phyloP scores from a whole-genome alignment of 2,888 invertebrate species.

The Crematogaster levior region DNA sequence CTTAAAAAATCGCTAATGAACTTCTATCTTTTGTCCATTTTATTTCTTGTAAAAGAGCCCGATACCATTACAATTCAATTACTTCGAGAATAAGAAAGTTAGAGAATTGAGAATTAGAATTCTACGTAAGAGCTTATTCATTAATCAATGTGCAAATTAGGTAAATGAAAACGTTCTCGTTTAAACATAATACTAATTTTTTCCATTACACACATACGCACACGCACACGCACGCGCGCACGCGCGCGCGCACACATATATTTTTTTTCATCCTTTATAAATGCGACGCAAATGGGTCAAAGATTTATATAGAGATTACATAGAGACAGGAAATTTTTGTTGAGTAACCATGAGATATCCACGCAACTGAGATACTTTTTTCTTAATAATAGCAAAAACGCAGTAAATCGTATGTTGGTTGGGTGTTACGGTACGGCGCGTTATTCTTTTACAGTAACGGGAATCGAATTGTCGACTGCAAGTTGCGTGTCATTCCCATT shows the following conservation, averaged over 20 bases:
- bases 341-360: constrained; percentile 59
- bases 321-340: constrained; percentile 56
- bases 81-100: background rate
- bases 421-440: constrained; percentile 62
- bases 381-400: constrained; percentile 70
- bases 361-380: constrained; percentile 26
- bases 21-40: background rate
- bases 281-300: background rate
- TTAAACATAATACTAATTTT: constrained; percentile 7
- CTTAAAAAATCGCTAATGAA: background rate
- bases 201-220: background rate
- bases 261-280: constrained; percentile 14
- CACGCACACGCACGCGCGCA: background rate
- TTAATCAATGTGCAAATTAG: background rate
- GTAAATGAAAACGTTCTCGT: background rate
- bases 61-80: background rate
- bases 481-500: constrained; percentile 72
- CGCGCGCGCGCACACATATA: no score
- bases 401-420: constrained; percentile 60
- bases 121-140: background rate
- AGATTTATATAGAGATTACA: no score
- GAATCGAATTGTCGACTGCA: constrained; percentile 69
- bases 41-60: background rate
- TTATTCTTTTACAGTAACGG: constrained; percentile 73
- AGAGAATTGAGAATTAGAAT: background rate